Base-by-base conservation (phyloP, 2,888 invertebrate genomes). In the Agrotis exclamationis region DNA sequence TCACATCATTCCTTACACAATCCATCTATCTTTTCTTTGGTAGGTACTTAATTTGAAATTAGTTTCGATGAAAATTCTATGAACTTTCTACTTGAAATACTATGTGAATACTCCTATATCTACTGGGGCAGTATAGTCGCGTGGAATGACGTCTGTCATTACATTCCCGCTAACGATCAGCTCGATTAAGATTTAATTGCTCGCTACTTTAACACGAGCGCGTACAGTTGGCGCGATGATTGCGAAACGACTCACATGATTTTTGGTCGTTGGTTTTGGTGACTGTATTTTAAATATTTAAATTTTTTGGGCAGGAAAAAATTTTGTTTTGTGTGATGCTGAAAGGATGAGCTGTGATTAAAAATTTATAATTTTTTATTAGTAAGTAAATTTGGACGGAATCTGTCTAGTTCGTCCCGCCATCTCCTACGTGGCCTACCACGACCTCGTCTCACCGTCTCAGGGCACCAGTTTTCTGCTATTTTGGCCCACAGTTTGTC, bases 141-240 rank as follows among this genome's bases (percentile, higher is more conserved):
- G 33, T 45, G 28, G 44, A 22, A 60, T 79, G 24, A 73, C 77
- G 62, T 76, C 69, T 74, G 77, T 80, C 79, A 83, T 83, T 69
- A 71, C 65, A 78, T 69, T 73, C 79, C 22, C 48, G 74, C 79
- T 82, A 80, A 80, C 82, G 82, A 82, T 69, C 60, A 16, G 65
- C 83, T 64, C 80, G 84, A 90, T 91, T 90, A 91, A 89, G 86
- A 89, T 90, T 90, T 90, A 89, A 91, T 90, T 91, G 88, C 79
- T 80, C 70, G 75, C 81, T 86, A 86, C 86, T 87, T 87, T 87
- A 80, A 86, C 78, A 74, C 65, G 79, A 80, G 77, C 60, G 78
- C 68, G 76, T 64, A 70, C 76, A 74, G 75, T 85, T 73, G 69
- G 63, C 18, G 60, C n/a, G 73, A 78, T 77, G 77, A 85, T 85